Evolutionary conservation across 2,113 vertebrate genomes (phyloP).

Genomic region (Taurulus bubalis): DNA sequence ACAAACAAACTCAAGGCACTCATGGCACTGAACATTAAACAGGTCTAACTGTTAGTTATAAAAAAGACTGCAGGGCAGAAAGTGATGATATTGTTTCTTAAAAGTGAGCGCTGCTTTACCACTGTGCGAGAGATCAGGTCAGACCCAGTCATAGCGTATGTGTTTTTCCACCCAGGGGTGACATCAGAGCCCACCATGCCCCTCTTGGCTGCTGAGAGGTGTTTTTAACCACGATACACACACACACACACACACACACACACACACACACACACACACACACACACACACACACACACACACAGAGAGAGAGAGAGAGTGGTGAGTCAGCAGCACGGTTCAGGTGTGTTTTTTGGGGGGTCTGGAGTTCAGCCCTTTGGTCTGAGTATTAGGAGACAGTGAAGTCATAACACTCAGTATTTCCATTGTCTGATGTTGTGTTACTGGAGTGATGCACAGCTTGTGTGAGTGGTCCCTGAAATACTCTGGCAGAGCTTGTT

Average conservation of each 20-base stretch:
- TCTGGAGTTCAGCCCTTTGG: constrained; percentile 54
- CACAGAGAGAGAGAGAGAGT: neutral
- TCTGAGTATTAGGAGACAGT: constrained; percentile 62
- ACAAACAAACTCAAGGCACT: constrained; percentile 12
- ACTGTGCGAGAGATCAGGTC: constrained; percentile 28
- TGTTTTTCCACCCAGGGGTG: constrained; percentile 61
- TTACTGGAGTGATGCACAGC: constrained; percentile 45
- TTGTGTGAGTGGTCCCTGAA: constrained; percentile 23
- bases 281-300: constrained; percentile 12
- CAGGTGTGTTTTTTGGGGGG: constrained; percentile 61
- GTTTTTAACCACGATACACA: constrained; percentile 35
- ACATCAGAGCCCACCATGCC: constrained; percentile 60
- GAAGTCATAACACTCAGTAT: constrained; percentile 63
- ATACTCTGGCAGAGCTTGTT: constrained; percentile 32
- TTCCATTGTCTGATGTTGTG: constrained; percentile 72
- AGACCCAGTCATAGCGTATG: constrained; percentile 41
- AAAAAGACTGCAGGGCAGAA: constrained; percentile 15
- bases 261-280: constrained; percentile 21
- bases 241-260: constrained; percentile 36
- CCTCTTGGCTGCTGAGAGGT: constrained; percentile 30
- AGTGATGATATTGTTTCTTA: constrained; percentile 19
- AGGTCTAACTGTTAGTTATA: constrained; percentile 34
- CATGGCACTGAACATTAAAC: neutral
- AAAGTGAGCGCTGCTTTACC: constrained; percentile 33
- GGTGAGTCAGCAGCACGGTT: constrained; percentile 65